phyloP scores from a whole-genome alignment of 2,888 invertebrate species.

The Athripsodes cinereus region DNA sequence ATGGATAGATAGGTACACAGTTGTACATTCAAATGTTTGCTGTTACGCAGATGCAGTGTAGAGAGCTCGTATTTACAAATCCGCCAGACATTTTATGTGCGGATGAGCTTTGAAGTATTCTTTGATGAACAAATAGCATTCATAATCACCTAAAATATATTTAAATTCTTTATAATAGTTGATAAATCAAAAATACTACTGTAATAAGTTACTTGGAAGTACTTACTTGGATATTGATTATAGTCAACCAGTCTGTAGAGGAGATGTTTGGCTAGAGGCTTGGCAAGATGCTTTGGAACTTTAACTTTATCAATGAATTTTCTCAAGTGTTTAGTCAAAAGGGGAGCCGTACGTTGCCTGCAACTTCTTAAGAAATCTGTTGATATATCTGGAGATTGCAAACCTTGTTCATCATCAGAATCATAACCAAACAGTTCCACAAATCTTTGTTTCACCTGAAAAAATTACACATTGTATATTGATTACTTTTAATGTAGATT shows the following conservation, averaged over 20 bases:
- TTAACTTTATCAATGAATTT: slow-evolving; percentile 55
- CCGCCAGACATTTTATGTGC: slow-evolving; percentile 48
- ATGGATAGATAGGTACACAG: too few relatives aligned
- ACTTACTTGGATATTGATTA: slow-evolving; percentile 51
- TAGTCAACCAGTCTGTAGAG: slow-evolving; percentile 52
- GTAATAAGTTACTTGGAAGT: not conserved
- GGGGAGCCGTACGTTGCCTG: slow-evolving; percentile 53
- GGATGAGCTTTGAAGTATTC: slow-evolving; percentile 49
- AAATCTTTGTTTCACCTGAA: slow-evolving; percentile 44
- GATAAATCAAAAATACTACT: too few relatives aligned
- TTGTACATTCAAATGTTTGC: too few relatives aligned
- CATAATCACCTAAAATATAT: slow-evolving; percentile 34
- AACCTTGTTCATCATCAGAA: slow-evolving; percentile 47
- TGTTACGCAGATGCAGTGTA: too few relatives aligned
- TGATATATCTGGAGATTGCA: slow-evolving; percentile 48
- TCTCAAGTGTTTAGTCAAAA: slow-evolving; percentile 57
- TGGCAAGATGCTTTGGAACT: slow-evolving; percentile 57
- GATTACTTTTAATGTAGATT: too few relatives aligned
- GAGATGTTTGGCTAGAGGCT: slow-evolving; percentile 53
- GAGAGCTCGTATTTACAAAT: slow-evolving; percentile 31
- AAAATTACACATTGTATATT: slow-evolving; percentile 28
- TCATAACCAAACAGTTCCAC: slow-evolving; percentile 47
- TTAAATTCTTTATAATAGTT: not conserved
- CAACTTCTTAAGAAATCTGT: slow-evolving; percentile 49
- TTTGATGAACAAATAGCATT: slow-evolving; percentile 46